phyloP scores from a whole-genome alignment of 2,797 vertebrate species.

The Naso thynnoides region DNA sequence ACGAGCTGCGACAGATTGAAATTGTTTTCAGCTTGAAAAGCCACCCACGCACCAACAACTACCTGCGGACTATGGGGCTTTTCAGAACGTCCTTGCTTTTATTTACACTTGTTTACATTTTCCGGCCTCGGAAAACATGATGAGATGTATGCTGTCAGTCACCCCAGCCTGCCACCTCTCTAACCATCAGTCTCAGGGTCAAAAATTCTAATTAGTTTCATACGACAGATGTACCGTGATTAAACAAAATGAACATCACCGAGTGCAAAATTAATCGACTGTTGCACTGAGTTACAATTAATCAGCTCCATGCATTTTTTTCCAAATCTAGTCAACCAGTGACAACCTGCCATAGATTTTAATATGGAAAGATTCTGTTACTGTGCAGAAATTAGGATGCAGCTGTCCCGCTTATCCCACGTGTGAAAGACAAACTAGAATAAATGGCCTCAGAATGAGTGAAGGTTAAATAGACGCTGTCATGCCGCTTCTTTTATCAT shows the following conservation, averaged over 20 bases:
- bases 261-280: neutral
- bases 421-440: neutral
- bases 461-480: neutral
- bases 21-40: slow-evolving; percentile 52
- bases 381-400: slow-evolving; percentile 5
- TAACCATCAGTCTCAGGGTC: slow-evolving; percentile 15
- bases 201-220: neutral
- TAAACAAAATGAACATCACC: neutral
- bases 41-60: slow-evolving; percentile 19
- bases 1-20: slow-evolving; percentile 41
- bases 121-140: neutral
- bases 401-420: neutral
- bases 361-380: neutral
- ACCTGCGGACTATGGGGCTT: slow-evolving; percentile 28
- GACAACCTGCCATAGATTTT: slow-evolving; percentile 7
- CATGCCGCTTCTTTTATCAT: neutral
- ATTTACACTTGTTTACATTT: slow-evolving; percentile 41
- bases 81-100: slow-evolving; percentile 53
- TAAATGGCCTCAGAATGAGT: neutral
- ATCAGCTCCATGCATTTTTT: neutral
- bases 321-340: neutral
- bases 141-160: slow-evolving; percentile 11
- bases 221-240: neutral
- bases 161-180: slow-evolving; percentile 1
- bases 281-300: neutral